Base-by-base conservation (phyloP, 2,797 vertebrate genomes). In the Galago senegalensis region DNA sequence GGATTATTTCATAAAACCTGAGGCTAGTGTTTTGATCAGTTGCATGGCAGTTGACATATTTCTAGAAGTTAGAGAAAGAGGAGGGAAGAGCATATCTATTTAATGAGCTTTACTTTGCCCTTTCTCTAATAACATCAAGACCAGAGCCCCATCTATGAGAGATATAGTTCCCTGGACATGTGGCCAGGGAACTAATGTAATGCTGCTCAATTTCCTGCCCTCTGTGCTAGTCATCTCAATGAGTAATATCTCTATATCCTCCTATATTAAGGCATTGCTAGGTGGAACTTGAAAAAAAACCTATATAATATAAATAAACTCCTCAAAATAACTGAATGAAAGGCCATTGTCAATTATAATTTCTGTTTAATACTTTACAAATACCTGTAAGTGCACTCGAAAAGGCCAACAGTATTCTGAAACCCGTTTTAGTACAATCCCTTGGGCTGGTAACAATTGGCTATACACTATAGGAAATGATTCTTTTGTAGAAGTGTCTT, bases 241-340 rank as follows among this genome's bases (percentile, higher is more conserved):
- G 25, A 95, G 79, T 82, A 91, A 86, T 94, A 87, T 75, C 53
- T 94, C 11, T 16, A 92, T 75, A 67, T 76, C 12, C 16, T 95
- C 34, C 86, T 60, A 81, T 79, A 69, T 97, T 4, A 80, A 92
- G 43, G 10, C 29, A 76, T 73, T 53, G 29, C 37, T 80, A 63
- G 9, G 34, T 9, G 76, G 37, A 43, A 87, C 72, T 88, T 96
- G 20, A 85, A 89, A 96, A 89, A 96, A 93, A 95, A 46, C 23
- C 77, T 92, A 13, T 25, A 67, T 60, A 91, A 72, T 70, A 1
- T 91, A 92, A 88, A 76, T 69, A 65, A 93, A 67, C 17, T 75
- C 46, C 70, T 89, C 12, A 31, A 81, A 84, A 56, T 85, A 43
- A 75, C 40, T 82, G 60, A 89, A 43, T 20, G 7, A 29, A 69